These are phyloP conservation scores for Coelinius sp. DNA, from an alignment of 2,888 invertebrate species.

Conservation along the genomic window DNA sequence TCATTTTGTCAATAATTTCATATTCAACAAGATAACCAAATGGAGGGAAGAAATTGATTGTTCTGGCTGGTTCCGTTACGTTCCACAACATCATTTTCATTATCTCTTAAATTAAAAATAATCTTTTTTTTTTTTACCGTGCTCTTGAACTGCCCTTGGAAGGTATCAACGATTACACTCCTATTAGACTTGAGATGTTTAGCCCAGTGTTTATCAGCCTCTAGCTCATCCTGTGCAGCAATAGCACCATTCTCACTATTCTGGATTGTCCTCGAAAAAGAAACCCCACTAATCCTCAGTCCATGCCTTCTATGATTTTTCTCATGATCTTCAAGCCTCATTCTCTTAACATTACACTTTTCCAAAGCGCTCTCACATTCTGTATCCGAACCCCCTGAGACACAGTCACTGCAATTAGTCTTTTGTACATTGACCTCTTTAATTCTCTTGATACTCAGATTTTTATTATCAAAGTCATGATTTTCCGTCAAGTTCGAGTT, in stretches of 20 bases:
- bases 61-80: too few species aligned
- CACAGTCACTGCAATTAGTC: conserved; percentile 58
- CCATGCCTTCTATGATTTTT: conserved; percentile 65
- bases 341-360: conserved; percentile 69
- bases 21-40: too few species aligned
- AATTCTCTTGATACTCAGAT: conserved; percentile 68
- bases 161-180: conserved; percentile 76
- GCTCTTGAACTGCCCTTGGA: conserved; percentile 78
- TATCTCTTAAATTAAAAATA: neutral
- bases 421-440: conserved; percentile 72
- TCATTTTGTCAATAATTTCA: too few species aligned
- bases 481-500: conserved; percentile 70
- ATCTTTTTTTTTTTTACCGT: conserved; percentile 71
- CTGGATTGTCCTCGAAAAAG: conserved; percentile 55
- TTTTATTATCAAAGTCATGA: conserved; percentile 71
- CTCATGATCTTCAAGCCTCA: conserved; percentile 68
- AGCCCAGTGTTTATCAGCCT: conserved; percentile 75
- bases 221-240: conserved; percentile 64
- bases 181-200: conserved; percentile 74
- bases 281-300: conserved; percentile 51
- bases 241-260: conserved; percentile 62
- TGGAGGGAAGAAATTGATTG: too few species aligned
- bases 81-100: too few species aligned
- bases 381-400: conserved; percentile 62
- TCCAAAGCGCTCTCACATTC: conserved; percentile 65